Evolutionary conservation across 2,888 invertebrate genomes (phyloP), one percentile per base, ranked within the genome.

Genomic region (Corbicula japonica): DNA sequence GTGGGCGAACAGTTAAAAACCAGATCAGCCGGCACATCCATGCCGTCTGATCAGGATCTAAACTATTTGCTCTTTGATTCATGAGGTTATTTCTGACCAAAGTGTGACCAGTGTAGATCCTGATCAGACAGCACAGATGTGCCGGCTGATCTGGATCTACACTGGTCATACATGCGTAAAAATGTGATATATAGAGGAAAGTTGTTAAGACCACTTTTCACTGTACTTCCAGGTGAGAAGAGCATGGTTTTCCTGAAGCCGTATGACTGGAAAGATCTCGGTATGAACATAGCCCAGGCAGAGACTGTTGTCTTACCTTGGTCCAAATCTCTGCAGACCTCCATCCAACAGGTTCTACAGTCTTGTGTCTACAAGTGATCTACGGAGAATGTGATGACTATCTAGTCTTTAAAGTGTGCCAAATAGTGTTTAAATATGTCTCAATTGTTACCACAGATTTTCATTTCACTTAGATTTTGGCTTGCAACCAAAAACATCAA

Each of bases 241-340:
- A 77, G 63, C 18, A 41, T 81, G 23, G 58, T 62, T 4, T 66
- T 81, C 26, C 48, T 81, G 34, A 44, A 70, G n/a, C 71, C 71
- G 0, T 34, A 58, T 26, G 81, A 81, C 38, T 77, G 77, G 81
- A 44, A 60, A 34, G 44, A 77, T 44, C 38, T 81, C 23, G 81
- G 71, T 3, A 44, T 35, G 52, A 81, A 75, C 71, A 66, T 81
- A 44, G 61, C 71, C 28, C 74, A 73, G 23, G 15, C 52, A 8
- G 69, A 72, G 28, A 76, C 73, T 26, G 46, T 76, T 21, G 66
- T 83, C 18, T 46, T 83, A 21, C 68, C 69, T 23, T 83, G 82
- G 82, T 73, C 82, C 4, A 66, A 65, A 21, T 30, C 63, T 5
- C 35, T 79, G 6, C 74, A 81, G 60, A 54, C 35, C 8, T 65